These are phyloP conservation scores for Digitonthophagus gazella DNA, from an alignment of 2,888 invertebrate species.

Conservation along the genomic window DNA sequence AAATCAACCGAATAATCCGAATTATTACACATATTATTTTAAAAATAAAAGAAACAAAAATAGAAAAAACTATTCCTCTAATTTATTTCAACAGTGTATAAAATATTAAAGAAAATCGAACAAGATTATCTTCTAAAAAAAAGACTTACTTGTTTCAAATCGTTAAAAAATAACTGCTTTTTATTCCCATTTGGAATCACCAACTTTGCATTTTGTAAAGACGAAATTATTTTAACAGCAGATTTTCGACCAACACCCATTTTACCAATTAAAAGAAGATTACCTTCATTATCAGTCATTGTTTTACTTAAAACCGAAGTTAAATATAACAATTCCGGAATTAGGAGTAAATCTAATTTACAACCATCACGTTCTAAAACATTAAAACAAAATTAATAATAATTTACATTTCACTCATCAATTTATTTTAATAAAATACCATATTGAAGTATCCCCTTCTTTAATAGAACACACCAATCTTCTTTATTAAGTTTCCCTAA, in stretches of 20 bases:
- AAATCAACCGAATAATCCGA: too few relatives aligned
- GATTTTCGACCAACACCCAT: conserved; percentile 81
- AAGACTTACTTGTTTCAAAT: conserved; percentile 68
- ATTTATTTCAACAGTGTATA: too few relatives aligned
- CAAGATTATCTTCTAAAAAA: not conserved
- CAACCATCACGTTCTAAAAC: conserved; percentile 62
- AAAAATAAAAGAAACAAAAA: conserved; percentile 18
- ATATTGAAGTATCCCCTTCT: conserved; percentile 64
- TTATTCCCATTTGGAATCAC: conserved; percentile 46
- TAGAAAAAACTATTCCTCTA: conserved; percentile 2
- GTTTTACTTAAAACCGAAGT: conserved; percentile 64
- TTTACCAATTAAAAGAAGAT: conserved; percentile 70
- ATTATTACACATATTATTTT: too few relatives aligned
- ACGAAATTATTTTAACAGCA: conserved; percentile 71
- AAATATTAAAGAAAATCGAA: conserved; percentile 7
- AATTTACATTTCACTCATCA: not conserved
- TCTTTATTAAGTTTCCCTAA: conserved; percentile 49
- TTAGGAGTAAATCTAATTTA: conserved; percentile 61
- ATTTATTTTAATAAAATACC: too few relatives aligned
- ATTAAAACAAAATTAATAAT: conserved; percentile 1
- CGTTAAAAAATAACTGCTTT: conserved; percentile 65
- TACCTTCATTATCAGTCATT: conserved; percentile 61
- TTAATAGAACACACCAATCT: conserved; percentile 63
- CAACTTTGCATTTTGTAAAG: conserved; percentile 67
- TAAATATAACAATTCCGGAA: conserved; percentile 65